A percentile compares a stretch with the other conserved stretches of the same genome.
Conservation (phyloP, 2,113 vertebrate genomes). For the Zapornia atra region DNA sequence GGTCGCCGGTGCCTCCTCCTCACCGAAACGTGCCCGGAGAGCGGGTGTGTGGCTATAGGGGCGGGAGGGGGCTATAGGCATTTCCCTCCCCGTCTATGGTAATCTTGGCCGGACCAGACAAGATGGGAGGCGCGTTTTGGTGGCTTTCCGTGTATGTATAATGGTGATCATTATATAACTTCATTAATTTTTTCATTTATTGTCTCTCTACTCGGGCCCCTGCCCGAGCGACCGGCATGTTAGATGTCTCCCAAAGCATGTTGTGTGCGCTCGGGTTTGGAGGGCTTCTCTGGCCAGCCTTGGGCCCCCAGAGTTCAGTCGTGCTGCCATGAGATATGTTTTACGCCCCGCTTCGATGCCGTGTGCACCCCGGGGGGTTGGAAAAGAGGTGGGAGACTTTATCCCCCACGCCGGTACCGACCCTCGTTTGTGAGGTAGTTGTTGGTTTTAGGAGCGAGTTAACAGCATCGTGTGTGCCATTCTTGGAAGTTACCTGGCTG, state of each 20-base stretch:
- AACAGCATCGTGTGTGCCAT: accelerated
- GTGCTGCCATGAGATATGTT: accelerated
- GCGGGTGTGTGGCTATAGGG: not conserved
- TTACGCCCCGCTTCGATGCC: accelerated
- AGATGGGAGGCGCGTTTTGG: not conserved
- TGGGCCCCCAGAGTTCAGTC: not conserved
- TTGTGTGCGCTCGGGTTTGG: not conserved
- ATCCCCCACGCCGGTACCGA: not conserved
- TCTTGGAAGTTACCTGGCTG: not conserved
- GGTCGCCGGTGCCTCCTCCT: not conserved
- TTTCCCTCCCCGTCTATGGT: not conserved
- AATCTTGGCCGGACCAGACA: not conserved
- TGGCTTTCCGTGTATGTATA: no score
- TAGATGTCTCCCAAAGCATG: not conserved
- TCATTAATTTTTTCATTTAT: not conserved
- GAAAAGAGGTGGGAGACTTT: not conserved
- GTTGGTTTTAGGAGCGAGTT: not conserved
- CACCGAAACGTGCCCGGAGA: not conserved
- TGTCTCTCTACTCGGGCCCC: not conserved
- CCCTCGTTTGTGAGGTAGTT: accelerated
- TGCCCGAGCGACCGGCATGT: not conserved
- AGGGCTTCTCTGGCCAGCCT: not conserved
- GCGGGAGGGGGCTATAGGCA: not conserved
- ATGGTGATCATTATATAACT: not conserved
- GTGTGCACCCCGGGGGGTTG: not conserved